These are phyloP conservation scores for Mizuhopecten yessoensis DNA, from an alignment of 1,140 invertebrate species.

Conservation along the genomic window DNA sequence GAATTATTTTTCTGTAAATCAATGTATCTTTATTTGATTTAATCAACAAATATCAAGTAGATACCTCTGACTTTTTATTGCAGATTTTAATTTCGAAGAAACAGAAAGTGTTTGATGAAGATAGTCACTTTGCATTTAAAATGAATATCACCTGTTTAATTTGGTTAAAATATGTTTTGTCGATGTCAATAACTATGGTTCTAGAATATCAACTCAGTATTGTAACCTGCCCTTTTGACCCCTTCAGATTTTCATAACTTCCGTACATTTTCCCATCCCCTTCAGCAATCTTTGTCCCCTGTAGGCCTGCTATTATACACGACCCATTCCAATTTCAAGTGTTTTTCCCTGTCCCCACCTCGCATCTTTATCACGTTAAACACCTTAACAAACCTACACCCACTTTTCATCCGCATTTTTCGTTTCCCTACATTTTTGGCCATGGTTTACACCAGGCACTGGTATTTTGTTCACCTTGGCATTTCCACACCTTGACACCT, in stretches of 20 bases:
- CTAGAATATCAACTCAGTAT: neutral
- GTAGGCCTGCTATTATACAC: neutral
- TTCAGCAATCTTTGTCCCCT: neutral
- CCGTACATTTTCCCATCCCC: neutral
- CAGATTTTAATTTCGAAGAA: no score
- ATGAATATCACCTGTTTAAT: no score
- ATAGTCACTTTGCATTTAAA: no score
- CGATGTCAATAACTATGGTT: no score
- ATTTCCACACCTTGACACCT: neutral
- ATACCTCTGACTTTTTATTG: no score
- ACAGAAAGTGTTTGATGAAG: no score
- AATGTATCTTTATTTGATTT: no score
- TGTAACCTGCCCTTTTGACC: neutral
- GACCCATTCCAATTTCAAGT: neutral
- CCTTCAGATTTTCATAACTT: neutral
- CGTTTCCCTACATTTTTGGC: no score
- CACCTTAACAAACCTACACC: neutral
- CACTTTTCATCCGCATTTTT: no score
- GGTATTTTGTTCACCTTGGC: neutral
- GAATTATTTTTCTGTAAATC: no score
- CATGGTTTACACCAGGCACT: neutral
- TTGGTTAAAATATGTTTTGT: no score
- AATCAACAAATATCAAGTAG: no score
- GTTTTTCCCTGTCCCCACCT: neutral
- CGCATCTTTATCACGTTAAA: neutral